These are phyloP conservation scores for Chloropsis hardwickii DNA, from an alignment of 2,113 vertebrate species.

Conservation along the genomic window DNA sequence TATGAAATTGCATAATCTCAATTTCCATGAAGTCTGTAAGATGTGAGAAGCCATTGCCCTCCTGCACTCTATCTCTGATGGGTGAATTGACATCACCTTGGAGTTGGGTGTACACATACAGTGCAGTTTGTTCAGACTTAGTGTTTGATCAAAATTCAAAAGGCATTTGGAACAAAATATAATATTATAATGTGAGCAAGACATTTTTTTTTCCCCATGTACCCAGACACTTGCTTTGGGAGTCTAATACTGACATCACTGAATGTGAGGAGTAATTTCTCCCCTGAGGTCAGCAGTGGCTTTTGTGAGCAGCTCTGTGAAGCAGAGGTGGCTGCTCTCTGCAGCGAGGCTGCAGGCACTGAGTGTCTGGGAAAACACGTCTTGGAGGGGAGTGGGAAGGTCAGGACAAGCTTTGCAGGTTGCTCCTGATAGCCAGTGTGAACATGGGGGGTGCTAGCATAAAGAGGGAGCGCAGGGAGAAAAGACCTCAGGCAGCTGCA, in stretches of 20 bases:
- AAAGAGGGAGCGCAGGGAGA: too few relatives aligned
- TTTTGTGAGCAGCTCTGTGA: background rate
- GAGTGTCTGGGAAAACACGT: background rate
- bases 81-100: background rate
- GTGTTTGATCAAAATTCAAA: background rate
- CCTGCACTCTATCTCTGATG: too few relatives aligned
- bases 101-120: background rate
- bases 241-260: background rate
- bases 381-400: background rate
- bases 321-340: background rate
- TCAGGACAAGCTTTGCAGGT: background rate
- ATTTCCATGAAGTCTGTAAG: background rate
- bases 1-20: background rate
- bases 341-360: background rate
- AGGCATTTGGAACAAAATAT: background rate
- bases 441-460: background rate
- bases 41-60: background rate
- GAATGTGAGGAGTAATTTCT: background rate
- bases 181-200: background rate
- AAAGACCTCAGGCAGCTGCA: background rate
- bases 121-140: background rate
- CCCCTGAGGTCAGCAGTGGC: background rate
- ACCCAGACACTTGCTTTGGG: background rate
- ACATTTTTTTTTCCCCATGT: too few relatives aligned
- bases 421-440: background rate